A percentile compares a stretch with the other conserved stretches of the same genome.
Evolutionary conservation across 1,140 invertebrate genomes (phyloP).

Genomic region (Thaumatotibia leucotreta): DNA sequence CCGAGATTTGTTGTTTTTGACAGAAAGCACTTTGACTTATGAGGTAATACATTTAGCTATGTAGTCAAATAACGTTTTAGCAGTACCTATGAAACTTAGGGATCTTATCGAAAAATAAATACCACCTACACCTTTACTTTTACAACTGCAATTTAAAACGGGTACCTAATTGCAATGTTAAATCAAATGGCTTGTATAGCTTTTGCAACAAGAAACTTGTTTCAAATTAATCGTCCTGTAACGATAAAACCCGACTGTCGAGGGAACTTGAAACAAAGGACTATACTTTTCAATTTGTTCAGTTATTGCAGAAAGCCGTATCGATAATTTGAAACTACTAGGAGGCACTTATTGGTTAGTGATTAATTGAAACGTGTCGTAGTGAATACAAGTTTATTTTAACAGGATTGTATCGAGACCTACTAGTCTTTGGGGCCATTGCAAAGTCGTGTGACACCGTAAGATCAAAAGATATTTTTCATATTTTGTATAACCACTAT

Average conservation of each 20-base stretch:
- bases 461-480: too few species aligned
- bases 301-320: neutral
- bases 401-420: too few species aligned
- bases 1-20: conserved; percentile 3
- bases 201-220: neutral
- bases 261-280: neutral
- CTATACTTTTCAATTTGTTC: neutral
- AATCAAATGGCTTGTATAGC: neutral
- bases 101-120: neutral
- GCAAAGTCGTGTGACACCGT: too few species aligned
- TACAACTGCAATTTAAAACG: neutral
- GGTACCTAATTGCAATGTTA: neutral
- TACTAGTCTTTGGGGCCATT: too few species aligned
- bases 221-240: neutral
- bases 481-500: too few species aligned
- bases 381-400: too few species aligned
- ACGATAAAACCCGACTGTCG: neutral
- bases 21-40: neutral
- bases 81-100: neutral
- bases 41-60: neutral
- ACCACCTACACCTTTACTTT: neutral
- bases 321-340: neutral
- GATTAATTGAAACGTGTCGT: too few species aligned
- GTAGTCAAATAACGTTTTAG: neutral
- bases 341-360: too few species aligned